phyloP scores from a whole-genome alignment of 2,797 vertebrate species.

The Gadopsis marmoratus region DNA sequence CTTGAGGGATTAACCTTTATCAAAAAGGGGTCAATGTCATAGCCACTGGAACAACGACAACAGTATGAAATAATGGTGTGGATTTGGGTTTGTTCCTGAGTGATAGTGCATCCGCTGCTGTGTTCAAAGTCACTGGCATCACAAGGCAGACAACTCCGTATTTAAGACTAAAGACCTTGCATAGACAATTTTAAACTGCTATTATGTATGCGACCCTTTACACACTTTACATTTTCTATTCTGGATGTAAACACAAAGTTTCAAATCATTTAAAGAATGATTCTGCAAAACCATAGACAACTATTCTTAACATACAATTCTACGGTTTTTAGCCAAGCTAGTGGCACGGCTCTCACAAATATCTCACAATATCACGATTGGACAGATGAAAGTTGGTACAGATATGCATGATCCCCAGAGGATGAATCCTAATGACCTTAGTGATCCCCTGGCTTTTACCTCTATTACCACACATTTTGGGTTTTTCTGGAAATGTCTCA shows the following conservation, averaged over 20 bases:
- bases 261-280: neutral
- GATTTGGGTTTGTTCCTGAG: slow-evolving; percentile 35
- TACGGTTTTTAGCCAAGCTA: neutral
- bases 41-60: slow-evolving; percentile 32
- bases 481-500: neutral
- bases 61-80: slow-evolving; percentile 26
- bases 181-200: neutral
- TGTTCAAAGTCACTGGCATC: slow-evolving; percentile 23
- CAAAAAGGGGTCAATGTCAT: slow-evolving; percentile 36
- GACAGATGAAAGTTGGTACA: neutral
- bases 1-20: slow-evolving; percentile 63
- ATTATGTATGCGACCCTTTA: neutral
- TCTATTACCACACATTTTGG: neutral
- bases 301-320: neutral
- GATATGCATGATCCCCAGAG: neutral
- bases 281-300: neutral
- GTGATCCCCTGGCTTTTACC: neutral
- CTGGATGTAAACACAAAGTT: neutral
- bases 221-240: neutral
- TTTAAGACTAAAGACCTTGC: neutral
- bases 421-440: neutral
- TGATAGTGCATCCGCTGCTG: neutral
- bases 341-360: neutral
- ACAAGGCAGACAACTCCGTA: neutral
- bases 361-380: neutral